Conservation (phyloP, 2,113 vertebrate species). For the Siniperca chuatsi region DNA sequence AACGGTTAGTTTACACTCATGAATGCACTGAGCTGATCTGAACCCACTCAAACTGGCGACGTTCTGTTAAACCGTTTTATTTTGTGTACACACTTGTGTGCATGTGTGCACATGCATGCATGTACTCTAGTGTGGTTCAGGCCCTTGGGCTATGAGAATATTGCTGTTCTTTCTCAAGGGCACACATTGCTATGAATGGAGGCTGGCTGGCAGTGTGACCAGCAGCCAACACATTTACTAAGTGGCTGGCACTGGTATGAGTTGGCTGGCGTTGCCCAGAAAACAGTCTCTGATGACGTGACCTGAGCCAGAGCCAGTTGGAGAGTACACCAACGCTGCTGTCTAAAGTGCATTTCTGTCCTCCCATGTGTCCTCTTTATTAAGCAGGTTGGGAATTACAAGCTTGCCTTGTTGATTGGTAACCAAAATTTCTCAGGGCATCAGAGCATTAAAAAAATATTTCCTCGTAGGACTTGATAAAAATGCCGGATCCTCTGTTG, state of each 20-base stretch:
- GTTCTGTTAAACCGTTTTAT: constrained; percentile 69
- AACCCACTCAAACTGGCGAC: constrained; percentile 65
- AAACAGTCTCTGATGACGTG: constrained; percentile 78
- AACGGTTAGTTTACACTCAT: constrained; percentile 75
- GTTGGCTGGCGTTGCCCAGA: constrained; percentile 72
- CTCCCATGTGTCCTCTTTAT: constrained; percentile 32
- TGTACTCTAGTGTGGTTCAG: constrained; percentile 41
- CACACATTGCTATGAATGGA: constrained; percentile 79
- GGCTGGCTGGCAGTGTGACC: constrained; percentile 69
- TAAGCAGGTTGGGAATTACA: constrained; percentile 28
- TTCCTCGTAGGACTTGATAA: not conserved
- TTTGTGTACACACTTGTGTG: constrained; percentile 58
- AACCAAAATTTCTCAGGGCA: constrained; percentile 10
- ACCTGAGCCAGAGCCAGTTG: constrained; percentile 72
- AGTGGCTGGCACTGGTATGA: constrained; percentile 76
- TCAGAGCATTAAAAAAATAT: not conserved
- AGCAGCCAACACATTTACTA: constrained; percentile 77
- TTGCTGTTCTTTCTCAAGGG: constrained; percentile 74
- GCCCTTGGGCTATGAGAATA: constrained; percentile 72
- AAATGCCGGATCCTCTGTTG: constrained; percentile 7
- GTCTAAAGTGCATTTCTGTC: constrained; percentile 45
- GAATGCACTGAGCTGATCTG: constrained; percentile 70
- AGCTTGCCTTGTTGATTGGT: constrained; percentile 26
- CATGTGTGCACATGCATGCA: constrained; percentile 43
- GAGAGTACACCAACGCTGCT: constrained; percentile 39